phyloP scores from a whole-genome alignment of 1,140 invertebrate genomes.

The Drosophila elegans region DNA sequence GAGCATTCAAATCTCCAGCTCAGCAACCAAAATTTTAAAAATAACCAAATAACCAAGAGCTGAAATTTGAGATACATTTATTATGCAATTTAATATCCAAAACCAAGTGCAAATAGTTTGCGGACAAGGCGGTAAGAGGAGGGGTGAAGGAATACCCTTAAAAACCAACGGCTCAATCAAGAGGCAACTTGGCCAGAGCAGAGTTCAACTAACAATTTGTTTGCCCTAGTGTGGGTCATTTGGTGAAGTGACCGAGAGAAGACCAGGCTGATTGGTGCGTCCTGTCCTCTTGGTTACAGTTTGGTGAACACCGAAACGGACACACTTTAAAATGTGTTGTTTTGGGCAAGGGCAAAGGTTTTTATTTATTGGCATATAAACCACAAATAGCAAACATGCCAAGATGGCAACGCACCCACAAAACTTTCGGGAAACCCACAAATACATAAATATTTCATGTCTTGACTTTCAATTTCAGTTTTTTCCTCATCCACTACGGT shows the following conservation, averaged over 20 bases:
- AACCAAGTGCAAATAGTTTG: slow-evolving; percentile 80
- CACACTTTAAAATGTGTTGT: slow-evolving; percentile 71
- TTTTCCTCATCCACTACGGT: slow-evolving; percentile 26
- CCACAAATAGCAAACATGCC: slow-evolving; percentile 79
- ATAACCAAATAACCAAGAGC: slow-evolving; percentile 48
- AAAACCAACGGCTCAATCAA: slow-evolving; percentile 77
- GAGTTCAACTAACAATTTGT: slow-evolving; percentile 72
- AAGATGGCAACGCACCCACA: slow-evolving; percentile 63
- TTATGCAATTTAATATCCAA: slow-evolving; percentile 75
- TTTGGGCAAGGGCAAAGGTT: slow-evolving; percentile 63
- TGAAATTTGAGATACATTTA: slow-evolving; percentile 62
- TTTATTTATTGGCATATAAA: slow-evolving; percentile 82
- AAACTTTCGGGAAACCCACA: slow-evolving; percentile 46
- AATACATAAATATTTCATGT: slow-evolving; percentile 82
- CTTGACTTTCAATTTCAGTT: slow-evolving; percentile 79
- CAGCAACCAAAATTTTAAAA: slow-evolving; percentile 48
- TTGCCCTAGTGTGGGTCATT: slow-evolving; percentile 55
- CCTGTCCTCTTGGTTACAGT: slow-evolving; percentile 54
- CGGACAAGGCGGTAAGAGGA: slow-evolving; percentile 33
- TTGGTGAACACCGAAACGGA: slow-evolving; percentile 36
- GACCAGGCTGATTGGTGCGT: slow-evolving; percentile 22
- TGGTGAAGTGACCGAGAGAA: slow-evolving; percentile 23
- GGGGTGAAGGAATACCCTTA: slow-evolving; percentile 25
- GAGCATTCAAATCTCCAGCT: slow-evolving; percentile 16
- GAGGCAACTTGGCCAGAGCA: slow-evolving; percentile 43